These are phyloP conservation scores for Cyclina sinensis DNA, from an alignment of 1,140 invertebrate genomes.

Conservation along the genomic window DNA sequence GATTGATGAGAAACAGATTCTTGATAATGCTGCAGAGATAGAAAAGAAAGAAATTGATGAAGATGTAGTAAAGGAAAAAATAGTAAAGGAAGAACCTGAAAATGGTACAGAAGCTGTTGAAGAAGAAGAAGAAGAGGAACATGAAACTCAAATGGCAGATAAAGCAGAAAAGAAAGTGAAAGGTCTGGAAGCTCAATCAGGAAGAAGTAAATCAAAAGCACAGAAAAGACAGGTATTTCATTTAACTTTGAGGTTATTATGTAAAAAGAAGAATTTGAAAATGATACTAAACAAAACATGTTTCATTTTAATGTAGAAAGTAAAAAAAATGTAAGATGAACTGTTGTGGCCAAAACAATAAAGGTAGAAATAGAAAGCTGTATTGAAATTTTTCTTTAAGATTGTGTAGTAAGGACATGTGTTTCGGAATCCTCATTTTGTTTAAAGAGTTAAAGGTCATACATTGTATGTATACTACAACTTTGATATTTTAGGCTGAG, in stretches of 20 bases:
- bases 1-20: background rate
- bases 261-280: no score
- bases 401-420: no score
- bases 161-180: conserved; percentile 35
- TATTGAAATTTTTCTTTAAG: no score
- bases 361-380: no score
- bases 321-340: no score
- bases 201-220: conserved; percentile 36
- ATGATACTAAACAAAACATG: no score
- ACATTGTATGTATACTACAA: background rate
- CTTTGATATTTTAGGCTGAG: conserved; percentile 35
- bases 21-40: background rate
- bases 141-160: background rate
- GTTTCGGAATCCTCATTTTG: no score
- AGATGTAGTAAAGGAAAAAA: background rate
- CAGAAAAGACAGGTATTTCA: conserved; percentile 64
- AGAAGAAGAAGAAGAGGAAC: conserved; percentile 4
- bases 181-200: conserved; percentile 54
- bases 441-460: no score
- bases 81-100: background rate
- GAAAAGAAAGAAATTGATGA: background rate
- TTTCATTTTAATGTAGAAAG: no score
- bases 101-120: background rate
- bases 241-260: no score
- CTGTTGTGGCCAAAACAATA: no score